Evolutionary conservation across 2,888 invertebrate genomes (phyloP).

Genomic region (Acanthococcus lagerstroemiae): DNA sequence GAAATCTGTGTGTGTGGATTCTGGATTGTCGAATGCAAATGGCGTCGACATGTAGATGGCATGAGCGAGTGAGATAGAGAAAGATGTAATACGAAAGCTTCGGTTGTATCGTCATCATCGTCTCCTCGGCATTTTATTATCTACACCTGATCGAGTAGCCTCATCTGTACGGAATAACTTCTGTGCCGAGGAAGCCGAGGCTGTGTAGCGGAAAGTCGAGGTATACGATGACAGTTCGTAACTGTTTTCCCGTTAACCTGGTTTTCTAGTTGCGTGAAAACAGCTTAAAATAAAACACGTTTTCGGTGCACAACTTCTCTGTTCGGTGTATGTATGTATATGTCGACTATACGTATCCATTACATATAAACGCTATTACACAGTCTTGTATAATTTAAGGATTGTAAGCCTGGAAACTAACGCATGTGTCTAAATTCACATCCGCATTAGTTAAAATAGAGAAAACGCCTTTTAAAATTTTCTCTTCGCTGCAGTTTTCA

Average conservation of each 20-base stretch:
- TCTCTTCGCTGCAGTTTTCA: background rate
- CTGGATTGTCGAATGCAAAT: background rate
- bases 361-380: constrained; percentile 26
- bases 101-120: background rate
- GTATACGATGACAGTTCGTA: background rate
- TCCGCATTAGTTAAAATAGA: constrained; percentile 23
- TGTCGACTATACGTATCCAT: too few species aligned
- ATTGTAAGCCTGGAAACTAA: constrained; percentile 16
- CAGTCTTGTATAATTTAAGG: constrained; percentile 24
- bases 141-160: background rate
- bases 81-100: too few species aligned
- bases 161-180: background rate
- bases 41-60: too few species aligned
- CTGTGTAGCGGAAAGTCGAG: background rate
- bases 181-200: background rate
- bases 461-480: constrained; percentile 14
- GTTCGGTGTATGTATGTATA: too few species aligned
- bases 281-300: background rate
- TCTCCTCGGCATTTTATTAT: background rate
- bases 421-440: constrained; percentile 25
- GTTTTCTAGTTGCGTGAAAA: background rate
- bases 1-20: too few species aligned
- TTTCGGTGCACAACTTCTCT: background rate
- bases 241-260: background rate
- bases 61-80: background rate